Conservation (phyloP, 2,888 invertebrate species). For the Megamerina dolium region DNA sequence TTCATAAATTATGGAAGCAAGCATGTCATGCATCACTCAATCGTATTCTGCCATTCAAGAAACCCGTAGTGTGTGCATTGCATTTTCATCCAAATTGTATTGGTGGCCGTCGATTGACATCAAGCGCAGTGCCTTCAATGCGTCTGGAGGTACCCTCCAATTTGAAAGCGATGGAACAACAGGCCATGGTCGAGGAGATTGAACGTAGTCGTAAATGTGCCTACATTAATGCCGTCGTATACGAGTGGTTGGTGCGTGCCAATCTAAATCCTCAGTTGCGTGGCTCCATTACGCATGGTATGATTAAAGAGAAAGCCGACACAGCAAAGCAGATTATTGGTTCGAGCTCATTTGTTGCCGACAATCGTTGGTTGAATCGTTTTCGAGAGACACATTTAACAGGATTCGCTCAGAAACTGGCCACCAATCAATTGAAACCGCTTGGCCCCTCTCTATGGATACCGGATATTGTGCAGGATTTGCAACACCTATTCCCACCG, state of each 20-base stretch:
- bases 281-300: conserved; percentile 42
- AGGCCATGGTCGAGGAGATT: conserved; percentile 41
- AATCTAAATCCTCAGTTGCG: conserved; percentile 41
- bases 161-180: conserved; percentile 38
- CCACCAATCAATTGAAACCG: conserved; percentile 38
- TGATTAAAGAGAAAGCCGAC: conserved; percentile 44
- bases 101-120: conserved; percentile 39
- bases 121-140: conserved; percentile 38
- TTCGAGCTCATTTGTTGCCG: conserved; percentile 36
- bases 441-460: conserved; percentile 41
- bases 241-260: conserved; percentile 44
- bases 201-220: conserved; percentile 43
- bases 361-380: conserved; percentile 44
- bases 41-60: conserved; percentile 43
- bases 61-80: conserved; percentile 43
- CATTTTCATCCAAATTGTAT: conserved; percentile 41
- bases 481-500: conserved; percentile 38
- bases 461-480: conserved; percentile 40
- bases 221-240: conserved; percentile 43
- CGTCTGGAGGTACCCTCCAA: conserved; percentile 40
- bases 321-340: conserved; percentile 39
- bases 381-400: conserved; percentile 41
- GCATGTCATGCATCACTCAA: conserved; percentile 45
- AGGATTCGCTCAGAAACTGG: conserved; percentile 40
- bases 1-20: conserved; percentile 43